Base-by-base conservation (phyloP, 2,888 invertebrate species). In the Heliconius ismenius region DNA sequence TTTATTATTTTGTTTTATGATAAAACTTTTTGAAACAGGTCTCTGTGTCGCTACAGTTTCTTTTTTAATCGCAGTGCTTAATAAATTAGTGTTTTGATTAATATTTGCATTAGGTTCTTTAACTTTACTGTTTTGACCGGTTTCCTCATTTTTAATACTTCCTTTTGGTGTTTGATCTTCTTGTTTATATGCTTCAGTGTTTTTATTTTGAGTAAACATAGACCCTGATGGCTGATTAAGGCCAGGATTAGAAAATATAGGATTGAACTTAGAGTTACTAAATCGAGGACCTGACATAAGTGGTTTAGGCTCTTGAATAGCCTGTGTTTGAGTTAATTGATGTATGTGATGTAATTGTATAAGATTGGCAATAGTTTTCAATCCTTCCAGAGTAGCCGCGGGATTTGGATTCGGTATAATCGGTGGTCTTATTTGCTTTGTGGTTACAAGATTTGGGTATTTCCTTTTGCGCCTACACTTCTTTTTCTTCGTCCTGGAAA, bases 201-300 rank as follows among this genome's bases (percentile, higher is more conserved):
- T 24, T 58, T 64, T 58, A 36, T 60, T 58, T 67, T 26, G 54
- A 70, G 26, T 72, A 24, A 64, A 15, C 13, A 21, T 67, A 10
- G 60, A n/a, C 26, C 28, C 69, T 18, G 54, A 6, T 3, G 24
- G n/a, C 24, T 28, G 18, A 15, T 28, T 36, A 10, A 13, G 4
- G 10, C 26, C 32, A 10, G n/a, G 21, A 13, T 15, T 32, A n/a
- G 26, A 36, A 24, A 72, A 36, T n/a, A 18, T 72, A 15, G 7
- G 6, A 13, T 28, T 43, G 36, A 64, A 70, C 32, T 49, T 75
- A 24, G 26, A 15, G 26, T 32, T 72, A n/a, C 36, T 24, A 26
- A 72, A 3, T 18, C 77, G 64, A 15, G 77, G 77, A 13, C 72
- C 75, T 18, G 77, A 77, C 70, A 75, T 75, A 7, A 77, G 75